Base-by-base conservation (phyloP, 2,888 invertebrate genomes). In the Sinotaia quadrata region DNA sequence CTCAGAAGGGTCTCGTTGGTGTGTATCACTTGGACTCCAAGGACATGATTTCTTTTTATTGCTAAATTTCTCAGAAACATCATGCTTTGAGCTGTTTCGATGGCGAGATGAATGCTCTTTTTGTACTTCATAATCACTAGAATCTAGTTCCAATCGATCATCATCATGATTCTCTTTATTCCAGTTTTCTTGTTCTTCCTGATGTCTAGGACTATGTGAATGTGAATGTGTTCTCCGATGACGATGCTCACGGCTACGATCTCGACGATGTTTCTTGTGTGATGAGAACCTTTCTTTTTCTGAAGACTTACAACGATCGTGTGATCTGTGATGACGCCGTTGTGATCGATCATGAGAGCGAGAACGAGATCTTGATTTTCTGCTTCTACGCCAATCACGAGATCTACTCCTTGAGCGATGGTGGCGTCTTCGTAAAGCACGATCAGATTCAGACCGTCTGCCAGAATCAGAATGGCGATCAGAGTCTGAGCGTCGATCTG, bases 401-500 rank as follows among this genome's bases (percentile, higher is more conserved):
- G 79, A 79, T 21, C 75, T 67, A 62, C 77, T 76, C 60, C 75
- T 72, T 44, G 65, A 56, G 21, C 47, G 65, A 56, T 56, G 56
- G 21, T 33, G 56, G 24, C 65, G 65, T 24, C 65, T 54, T 41
- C 65, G 41, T 15, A 47, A 44, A 1, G 63, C 36, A 37, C 51
- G 41, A 36, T 63, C 63, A 29, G 63, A 52, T 31, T 58, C 58
- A 7, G 65, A 56, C 44, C 56, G 54, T 21, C 65, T 54, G 29
- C 54, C 54, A 37, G 63, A 41, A 33, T 65, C 65, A 44, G 56
- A 65, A 1, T 44, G 65, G 18, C 65, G 34, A 18, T 67, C 60
- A 24, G 36, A 63, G 29, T 61, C 57, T 15, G 44, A 59, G 34
- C 57, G 33, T 44, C 89, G 67, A 80, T 75, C 66, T 89, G 89